Evolutionary conservation across 2,113 vertebrate species (phyloP).

Genomic region (Eidolon helvum): DNA sequence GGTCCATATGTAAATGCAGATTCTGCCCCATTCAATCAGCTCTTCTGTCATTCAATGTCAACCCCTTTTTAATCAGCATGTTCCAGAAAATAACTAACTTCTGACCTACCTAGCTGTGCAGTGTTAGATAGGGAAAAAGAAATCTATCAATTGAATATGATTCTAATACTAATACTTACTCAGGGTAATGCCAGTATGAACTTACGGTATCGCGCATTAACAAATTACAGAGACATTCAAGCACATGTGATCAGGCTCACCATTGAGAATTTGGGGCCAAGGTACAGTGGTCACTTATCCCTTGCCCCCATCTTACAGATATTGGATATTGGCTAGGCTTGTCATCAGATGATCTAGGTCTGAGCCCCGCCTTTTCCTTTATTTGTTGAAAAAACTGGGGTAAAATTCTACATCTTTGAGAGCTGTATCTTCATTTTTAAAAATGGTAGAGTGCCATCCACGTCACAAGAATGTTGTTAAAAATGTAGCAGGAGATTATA

Average conservation of each 20-base stretch:
- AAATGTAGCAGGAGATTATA: neutral
- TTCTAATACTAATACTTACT: neutral
- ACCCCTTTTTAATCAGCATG: conserved; percentile 38
- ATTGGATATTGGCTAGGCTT: neutral
- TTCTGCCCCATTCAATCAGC: conserved; percentile 44
- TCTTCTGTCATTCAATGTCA: conserved; percentile 63
- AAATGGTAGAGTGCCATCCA: neutral
- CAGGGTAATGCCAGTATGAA: neutral
- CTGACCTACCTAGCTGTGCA: conserved; percentile 18
- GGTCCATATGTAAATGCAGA: conserved; percentile 9
- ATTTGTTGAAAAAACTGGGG: neutral
- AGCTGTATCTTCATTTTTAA: neutral
- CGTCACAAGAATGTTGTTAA: neutral
- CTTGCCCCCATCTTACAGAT: neutral
- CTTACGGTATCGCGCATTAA: neutral
- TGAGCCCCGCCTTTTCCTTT: neutral
- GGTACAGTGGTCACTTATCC: neutral
- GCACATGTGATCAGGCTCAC: neutral
- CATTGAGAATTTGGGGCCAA: neutral
- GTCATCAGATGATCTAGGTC: neutral
- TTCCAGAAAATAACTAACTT: conserved; percentile 57
- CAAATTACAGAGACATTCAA: neutral
- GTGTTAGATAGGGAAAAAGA: neutral
- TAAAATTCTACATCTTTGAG: neutral
- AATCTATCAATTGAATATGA: neutral